These are phyloP conservation scores for Phainopepla nitens DNA, from an alignment of 2,113 vertebrate species.

Conservation along the genomic window DNA sequence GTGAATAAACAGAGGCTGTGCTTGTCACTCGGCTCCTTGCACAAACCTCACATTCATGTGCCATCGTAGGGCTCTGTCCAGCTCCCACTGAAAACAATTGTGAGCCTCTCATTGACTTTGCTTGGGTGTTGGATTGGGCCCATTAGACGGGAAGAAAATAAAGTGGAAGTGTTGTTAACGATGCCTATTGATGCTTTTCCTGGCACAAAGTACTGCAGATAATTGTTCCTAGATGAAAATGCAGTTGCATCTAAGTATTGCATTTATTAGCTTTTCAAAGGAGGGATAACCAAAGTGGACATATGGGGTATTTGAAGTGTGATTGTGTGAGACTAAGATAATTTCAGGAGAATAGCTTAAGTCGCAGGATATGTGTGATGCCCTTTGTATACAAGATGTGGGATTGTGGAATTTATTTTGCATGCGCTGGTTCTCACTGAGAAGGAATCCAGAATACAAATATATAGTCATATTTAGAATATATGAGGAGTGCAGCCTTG, in stretches of 20 bases:
- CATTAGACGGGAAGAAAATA: conserved; percentile 10
- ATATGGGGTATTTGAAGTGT: conserved; percentile 71
- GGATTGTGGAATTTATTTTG: conserved; percentile 49
- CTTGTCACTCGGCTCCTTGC: not conserved
- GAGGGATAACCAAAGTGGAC: conserved; percentile 64
- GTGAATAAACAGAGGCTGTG: not conserved
- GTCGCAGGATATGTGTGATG: conserved; percentile 46
- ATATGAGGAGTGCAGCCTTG: not conserved
- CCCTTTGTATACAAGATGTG: conserved; percentile 52
- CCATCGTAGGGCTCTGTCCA: not conserved
- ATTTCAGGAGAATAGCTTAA: conserved; percentile 61
- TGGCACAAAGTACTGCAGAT: conserved; percentile 27
- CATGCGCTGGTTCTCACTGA: conserved; percentile 5
- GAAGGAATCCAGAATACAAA: conserved; percentile 41
- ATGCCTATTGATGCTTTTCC: conserved; percentile 17
- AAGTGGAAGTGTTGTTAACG: conserved; percentile 10
- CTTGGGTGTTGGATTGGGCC: not conserved
- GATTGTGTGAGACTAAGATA: conserved; percentile 68
- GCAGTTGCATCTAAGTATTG: conserved; percentile 40
- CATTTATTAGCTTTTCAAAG: conserved; percentile 60
- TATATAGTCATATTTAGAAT: conserved; percentile 5
- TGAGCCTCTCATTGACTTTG: not conserved
- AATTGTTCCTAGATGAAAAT: conserved; percentile 49
- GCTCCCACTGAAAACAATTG: not conserved
- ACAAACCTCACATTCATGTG: not conserved